These are phyloP conservation scores for Macroramphosus scolopax DNA, from an alignment of 2,797 vertebrate genomes.

Conservation along the genomic window DNA sequence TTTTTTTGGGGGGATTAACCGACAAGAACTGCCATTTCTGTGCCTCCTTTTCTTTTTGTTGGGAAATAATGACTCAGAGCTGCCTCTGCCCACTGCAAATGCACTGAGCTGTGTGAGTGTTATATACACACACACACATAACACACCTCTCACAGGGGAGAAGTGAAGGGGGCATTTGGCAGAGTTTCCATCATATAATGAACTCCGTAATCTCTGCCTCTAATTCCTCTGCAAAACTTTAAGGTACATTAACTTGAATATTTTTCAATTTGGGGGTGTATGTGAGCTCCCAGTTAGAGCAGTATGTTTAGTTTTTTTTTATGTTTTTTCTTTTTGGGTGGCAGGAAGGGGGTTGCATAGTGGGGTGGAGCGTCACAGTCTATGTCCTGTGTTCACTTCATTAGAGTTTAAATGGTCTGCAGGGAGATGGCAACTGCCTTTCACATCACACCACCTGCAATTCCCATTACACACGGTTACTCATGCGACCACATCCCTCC, in stretches of 20 bases:
- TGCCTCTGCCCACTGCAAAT: conserved; percentile 35
- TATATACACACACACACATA: conserved; percentile 41
- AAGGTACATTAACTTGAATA: conserved; percentile 59
- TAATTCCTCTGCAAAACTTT: conserved; percentile 41
- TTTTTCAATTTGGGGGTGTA: no score
- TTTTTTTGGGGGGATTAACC: no score
- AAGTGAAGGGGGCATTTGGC: conserved; percentile 59
- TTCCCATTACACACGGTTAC: conserved; percentile 73
- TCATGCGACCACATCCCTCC: conserved; percentile 44
- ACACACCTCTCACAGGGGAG: conserved; percentile 42
- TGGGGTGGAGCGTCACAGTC: conserved; percentile 75
- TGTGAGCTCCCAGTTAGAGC: no score
- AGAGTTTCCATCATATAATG: conserved; percentile 68
- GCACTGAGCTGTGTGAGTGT: conserved; percentile 51
- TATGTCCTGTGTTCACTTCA: conserved; percentile 80
- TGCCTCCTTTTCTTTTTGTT: no score
- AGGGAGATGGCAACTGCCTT: conserved; percentile 73
- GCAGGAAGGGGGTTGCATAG: conserved; percentile 24
- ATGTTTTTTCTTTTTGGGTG: conserved; percentile 8
- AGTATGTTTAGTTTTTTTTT: no score
- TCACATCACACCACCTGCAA: conserved; percentile 79
- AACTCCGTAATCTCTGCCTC: conserved; percentile 54
- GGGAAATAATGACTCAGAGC: conserved; percentile 56
- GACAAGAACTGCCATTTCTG: no score
- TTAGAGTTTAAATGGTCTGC: conserved; percentile 77